Evolutionary conservation across 2,797 vertebrate genomes (phyloP).

Genomic region (Syngnathus acus): DNA sequence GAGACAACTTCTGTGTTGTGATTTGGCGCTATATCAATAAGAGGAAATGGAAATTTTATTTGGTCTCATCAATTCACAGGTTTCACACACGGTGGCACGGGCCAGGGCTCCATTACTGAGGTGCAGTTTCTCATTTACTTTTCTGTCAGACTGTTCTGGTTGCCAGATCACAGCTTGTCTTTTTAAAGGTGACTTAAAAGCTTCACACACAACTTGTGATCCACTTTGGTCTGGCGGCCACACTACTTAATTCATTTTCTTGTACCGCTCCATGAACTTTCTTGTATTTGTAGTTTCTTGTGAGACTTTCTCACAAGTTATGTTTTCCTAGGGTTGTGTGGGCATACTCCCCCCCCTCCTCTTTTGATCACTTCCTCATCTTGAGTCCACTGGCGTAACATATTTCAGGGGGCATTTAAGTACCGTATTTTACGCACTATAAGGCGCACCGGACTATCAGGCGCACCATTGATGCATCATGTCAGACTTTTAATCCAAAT

Average conservation of each 20-base stretch:
- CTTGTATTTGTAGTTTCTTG: background rate
- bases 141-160: slow-evolving; percentile 1
- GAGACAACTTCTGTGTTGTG: no score
- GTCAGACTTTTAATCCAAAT: no score
- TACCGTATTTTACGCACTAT: no score
- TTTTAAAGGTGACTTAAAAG: background rate
- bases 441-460: no score
- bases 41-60: background rate
- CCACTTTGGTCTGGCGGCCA: background rate
- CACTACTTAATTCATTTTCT: background rate
- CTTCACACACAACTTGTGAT: background rate
- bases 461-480: no score
- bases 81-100: background rate
- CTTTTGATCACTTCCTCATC: background rate
- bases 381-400: background rate
- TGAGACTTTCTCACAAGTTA: background rate
- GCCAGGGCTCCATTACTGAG: background rate
- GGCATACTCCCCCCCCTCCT: background rate
- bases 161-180: slow-evolving; percentile 5
- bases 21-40: background rate
- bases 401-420: no score
- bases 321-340: background rate
- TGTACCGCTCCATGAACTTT: background rate
- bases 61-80: background rate
- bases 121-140: background rate